A percentile compares a stretch with the other conserved stretches of the same genome.
These are phyloP conservation scores for Morphnarchus princeps DNA, from an alignment of 2,113 vertebrate species.

Conservation along the genomic window DNA sequence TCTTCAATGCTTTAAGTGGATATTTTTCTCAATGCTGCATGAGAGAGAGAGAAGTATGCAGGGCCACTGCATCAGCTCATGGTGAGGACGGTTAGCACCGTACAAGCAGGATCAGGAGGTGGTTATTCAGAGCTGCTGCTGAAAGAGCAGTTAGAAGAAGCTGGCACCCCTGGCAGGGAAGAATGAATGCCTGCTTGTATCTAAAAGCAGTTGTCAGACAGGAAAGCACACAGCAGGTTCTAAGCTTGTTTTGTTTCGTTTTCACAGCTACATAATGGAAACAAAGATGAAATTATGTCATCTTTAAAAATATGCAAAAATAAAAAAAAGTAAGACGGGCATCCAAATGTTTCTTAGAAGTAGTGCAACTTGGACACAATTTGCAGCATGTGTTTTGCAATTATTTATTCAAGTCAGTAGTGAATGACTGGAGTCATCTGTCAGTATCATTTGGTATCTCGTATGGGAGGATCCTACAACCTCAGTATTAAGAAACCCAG, in stretches of 20 bases:
- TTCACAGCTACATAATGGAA: background rate
- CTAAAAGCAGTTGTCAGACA: background rate
- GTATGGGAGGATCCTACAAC: background rate
- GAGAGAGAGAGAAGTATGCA: background rate
- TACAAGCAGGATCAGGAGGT: background rate
- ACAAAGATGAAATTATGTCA: background rate
- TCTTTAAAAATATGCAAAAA: background rate
- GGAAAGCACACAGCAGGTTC: background rate
- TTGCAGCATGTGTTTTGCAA: background rate
- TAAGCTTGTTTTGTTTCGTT: background rate
- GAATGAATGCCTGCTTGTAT: conserved; percentile 16
- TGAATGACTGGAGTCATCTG: background rate
- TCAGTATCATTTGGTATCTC: background rate
- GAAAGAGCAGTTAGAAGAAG: background rate
- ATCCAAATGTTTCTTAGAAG: conserved; percentile 21
- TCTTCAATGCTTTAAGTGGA: background rate
- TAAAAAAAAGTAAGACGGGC: background rate
- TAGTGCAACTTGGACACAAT: background rate
- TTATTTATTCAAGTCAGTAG: background rate
- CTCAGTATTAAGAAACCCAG: background rate
- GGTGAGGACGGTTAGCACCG: background rate
- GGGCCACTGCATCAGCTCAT: background rate
- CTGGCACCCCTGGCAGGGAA: background rate
- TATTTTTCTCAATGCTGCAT: background rate
- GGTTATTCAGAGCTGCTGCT: background rate